Evolutionary conservation across 2,888 invertebrate species (phyloP), one percentile per base, ranked within the genome.

Genomic region (Acanthococcus lagerstroemiae): DNA sequence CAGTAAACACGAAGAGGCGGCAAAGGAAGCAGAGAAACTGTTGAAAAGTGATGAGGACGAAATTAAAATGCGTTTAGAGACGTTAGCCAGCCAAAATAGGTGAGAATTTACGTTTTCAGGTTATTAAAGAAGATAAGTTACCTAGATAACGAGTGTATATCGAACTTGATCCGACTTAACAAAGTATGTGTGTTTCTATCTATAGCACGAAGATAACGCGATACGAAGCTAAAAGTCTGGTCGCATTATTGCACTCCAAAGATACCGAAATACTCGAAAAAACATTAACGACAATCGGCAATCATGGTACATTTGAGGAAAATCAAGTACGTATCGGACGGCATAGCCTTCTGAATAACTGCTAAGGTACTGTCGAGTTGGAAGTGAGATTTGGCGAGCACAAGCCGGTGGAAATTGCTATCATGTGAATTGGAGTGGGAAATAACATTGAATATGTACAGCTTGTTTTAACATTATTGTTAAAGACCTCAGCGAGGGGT

Each of bases 221-320:
- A 2, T 75, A 76, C 68, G 79, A 79, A 73, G 78, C 78, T 0
- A 77, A 77, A 72, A 76, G 76, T 68, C 72, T 79, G 57, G 77
- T 78, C 25, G 75, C 76, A 22, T 73, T 81, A 22, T 73, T 81
- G 30, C 75, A 77, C 63, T 77, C 78, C n/a, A 75, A 76, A 52
- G 79, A 80, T 72, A 75, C 76, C 56, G 75, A 75, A 9, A 72
- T 80, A 3, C 73, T 80, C 45, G 76, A 79, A 70, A 75, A 78
- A 68, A 77, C 79, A 12, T 73, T 81, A 30, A 76, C 75, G n/a
- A 78, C 78, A 37, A 77, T 81, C 60, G 77, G 77, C 63, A 79
- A 79, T 71, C 77, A 78, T 72, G 78, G 78, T 9, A 79, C 80
- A 12, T 80, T 80, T 71, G 75, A 78, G 46, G 74, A 74, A 56